These are phyloP conservation scores for Oreotrochilus melanogaster DNA, from an alignment of 2,113 vertebrate species.

Conservation along the genomic window DNA sequence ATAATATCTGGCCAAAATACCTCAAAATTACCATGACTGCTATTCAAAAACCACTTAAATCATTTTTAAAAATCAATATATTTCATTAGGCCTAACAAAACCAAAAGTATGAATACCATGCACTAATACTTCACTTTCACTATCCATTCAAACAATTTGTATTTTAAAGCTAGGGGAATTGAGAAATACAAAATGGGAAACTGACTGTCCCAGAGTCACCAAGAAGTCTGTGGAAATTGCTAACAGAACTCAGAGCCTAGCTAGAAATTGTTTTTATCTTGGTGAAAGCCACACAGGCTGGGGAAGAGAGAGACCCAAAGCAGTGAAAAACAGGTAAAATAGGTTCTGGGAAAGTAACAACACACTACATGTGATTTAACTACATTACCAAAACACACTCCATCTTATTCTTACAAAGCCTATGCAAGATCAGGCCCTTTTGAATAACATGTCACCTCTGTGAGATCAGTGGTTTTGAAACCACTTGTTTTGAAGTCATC, in stretches of 20 bases:
- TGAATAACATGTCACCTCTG: background rate
- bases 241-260: background rate
- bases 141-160: background rate
- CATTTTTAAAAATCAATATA: background rate
- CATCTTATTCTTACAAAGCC: background rate
- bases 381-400: background rate
- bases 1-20: background rate
- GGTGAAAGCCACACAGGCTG: background rate
- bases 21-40: background rate
- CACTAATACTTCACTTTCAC: background rate
- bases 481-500: background rate
- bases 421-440: rapidly evolving
- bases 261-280: background rate
- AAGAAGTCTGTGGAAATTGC: background rate
- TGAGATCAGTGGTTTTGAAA: background rate
- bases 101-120: background rate
- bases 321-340: background rate
- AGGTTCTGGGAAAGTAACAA: background rate
- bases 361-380: background rate
- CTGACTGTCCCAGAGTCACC: background rate
- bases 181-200: background rate
- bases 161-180: background rate
- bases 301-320: background rate
- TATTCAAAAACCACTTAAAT: background rate
- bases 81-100: background rate